These are phyloP conservation scores for Mormyrus lacerda DNA, from an alignment of 2,113 vertebrate genomes.

Conservation along the genomic window DNA sequence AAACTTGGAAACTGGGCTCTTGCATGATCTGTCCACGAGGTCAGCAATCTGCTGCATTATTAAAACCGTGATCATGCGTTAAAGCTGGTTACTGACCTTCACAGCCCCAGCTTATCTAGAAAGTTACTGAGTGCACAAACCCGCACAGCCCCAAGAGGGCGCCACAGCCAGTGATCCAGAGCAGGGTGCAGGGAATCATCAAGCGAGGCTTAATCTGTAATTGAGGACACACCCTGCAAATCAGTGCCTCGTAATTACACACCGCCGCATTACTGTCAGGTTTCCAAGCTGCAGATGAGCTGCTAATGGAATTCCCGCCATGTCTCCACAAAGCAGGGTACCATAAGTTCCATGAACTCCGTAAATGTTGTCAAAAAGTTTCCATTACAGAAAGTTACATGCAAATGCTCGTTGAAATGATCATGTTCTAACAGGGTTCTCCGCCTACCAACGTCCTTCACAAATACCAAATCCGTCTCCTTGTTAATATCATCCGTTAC, in stretches of 20 bases:
- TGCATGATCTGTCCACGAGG: background rate
- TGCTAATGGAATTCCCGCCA: constrained; percentile 36
- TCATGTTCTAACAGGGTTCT: constrained; percentile 37
- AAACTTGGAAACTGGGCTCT: too few relatives aligned
- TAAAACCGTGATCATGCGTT: background rate
- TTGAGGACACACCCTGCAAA: constrained; percentile 23
- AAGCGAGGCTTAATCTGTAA: constrained; percentile 29
- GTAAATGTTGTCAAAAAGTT: constrained; percentile 2
- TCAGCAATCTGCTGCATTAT: background rate
- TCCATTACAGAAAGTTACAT: constrained; percentile 44
- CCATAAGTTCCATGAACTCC: constrained; percentile 40
- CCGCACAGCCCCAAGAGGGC: background rate
- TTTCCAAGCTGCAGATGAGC: constrained; percentile 25
- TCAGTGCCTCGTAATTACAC: constrained; percentile 30
- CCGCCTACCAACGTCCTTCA: background rate
- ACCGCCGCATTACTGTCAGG: constrained; percentile 24
- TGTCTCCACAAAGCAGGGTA: constrained; percentile 1
- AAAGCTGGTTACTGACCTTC: background rate
- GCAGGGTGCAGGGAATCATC: background rate
- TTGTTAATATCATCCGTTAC: background rate
- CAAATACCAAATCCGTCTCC: background rate
- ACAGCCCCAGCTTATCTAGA: constrained; percentile 9
- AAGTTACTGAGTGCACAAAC: background rate
- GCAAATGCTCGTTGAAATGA: constrained; percentile 43
- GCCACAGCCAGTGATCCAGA: background rate